phyloP scores from a whole-genome alignment of 2,797 vertebrate species.

The Pseudomugil gertrudae region DNA sequence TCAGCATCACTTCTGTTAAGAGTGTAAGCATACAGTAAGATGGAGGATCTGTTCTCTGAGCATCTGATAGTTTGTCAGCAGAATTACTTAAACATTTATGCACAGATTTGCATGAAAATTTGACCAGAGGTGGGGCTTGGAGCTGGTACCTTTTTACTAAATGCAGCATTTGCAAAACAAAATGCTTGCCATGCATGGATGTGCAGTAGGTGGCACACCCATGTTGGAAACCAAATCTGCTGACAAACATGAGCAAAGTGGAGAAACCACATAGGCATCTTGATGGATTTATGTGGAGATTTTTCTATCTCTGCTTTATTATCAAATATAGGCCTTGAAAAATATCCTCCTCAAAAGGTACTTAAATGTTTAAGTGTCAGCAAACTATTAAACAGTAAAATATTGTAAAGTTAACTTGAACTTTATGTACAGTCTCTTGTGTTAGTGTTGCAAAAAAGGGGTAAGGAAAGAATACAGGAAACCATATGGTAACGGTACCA shows the following conservation, averaged over 20 bases:
- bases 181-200: background rate
- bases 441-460: conserved; percentile 23
- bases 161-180: background rate
- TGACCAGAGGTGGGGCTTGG: background rate
- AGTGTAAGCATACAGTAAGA: background rate
- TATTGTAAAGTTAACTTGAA: background rate
- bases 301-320: background rate
- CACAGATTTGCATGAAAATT: background rate
- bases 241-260: background rate
- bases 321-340: background rate
- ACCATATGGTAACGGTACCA: conserved; percentile 50
- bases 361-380: background rate
- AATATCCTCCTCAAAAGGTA: background rate
- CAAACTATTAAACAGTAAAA: background rate
- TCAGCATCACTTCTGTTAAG: background rate
- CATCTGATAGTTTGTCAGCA: background rate
- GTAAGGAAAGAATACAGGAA: conserved; percentile 37
- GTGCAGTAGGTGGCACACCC: background rate
- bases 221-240: background rate
- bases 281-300: background rate
- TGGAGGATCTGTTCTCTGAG: background rate
- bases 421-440: conserved; percentile 3
- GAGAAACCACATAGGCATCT: background rate
- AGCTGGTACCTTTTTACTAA: background rate
- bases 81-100: conserved; percentile 4